Conservation (phyloP, 92 coral and sea anemone species). For the Ricordea florida region DNA sequence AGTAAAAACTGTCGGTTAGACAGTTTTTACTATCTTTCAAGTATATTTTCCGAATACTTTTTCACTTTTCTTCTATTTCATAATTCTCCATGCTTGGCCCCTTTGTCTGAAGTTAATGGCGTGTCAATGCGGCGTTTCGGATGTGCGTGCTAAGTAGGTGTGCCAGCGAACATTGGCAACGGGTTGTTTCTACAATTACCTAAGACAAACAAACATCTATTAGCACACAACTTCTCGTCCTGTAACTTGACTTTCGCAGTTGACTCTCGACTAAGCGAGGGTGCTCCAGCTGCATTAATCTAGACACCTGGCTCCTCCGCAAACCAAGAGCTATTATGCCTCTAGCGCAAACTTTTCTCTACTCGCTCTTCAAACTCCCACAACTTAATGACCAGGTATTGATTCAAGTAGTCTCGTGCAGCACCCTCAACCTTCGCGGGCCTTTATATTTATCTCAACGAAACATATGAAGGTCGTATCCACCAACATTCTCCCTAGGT, state of each 20-base stretch:
- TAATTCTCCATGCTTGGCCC: slow-evolving; percentile 3
- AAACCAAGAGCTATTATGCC: no score
- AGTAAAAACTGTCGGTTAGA: slow-evolving; percentile 1
- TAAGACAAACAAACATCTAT: no score
- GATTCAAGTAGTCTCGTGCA: neutral
- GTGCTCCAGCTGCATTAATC: no score
- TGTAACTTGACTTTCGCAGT: no score
- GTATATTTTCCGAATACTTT: neutral
- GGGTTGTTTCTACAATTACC: no score
- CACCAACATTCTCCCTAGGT: slow-evolving; percentile 3
- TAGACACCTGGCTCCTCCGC: no score
- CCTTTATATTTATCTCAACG: neutral
- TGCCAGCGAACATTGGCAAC: no score
- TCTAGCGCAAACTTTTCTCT: neutral
- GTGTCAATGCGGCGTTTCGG: neutral
- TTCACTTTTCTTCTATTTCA: slow-evolving; percentile 20
- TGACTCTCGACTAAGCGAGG: no score
- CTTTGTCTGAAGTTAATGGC: slow-evolving; percentile 4
- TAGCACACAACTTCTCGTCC: no score
- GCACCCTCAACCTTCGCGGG: neutral
- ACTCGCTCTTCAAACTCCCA: neutral
- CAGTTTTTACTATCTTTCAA: neutral
- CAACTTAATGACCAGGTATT: neutral
- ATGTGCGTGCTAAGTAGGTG: no score
- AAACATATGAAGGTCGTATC: slow-evolving; percentile 3